A percentile compares a stretch with the other conserved stretches of the same genome.
Evolutionary conservation across 2,888 invertebrate genomes (phyloP).

Genomic region (Sepiola atlantica): DNA sequence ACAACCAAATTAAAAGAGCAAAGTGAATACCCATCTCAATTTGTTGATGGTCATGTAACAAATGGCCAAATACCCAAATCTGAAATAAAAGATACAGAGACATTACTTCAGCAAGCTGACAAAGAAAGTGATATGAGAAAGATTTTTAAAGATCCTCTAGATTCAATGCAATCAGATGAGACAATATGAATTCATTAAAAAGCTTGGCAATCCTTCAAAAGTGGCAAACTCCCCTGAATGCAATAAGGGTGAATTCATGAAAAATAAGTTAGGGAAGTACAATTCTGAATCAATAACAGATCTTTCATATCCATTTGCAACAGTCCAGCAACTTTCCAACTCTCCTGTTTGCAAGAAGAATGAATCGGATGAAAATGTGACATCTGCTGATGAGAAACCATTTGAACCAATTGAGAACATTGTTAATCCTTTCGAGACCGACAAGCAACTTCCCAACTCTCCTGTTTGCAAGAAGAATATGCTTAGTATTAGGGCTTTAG

Average conservation of each 20-base stretch:
- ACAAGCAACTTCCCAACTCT: background rate
- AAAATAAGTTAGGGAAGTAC: background rate
- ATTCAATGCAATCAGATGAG: background rate
- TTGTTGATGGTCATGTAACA: background rate
- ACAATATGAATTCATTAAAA: background rate
- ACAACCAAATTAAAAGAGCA: background rate
- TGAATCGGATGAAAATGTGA: background rate
- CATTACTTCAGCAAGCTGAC: background rate
- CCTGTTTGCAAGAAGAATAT: background rate
- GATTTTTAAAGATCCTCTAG: background rate
- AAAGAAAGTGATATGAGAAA: background rate
- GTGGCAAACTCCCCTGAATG: background rate
- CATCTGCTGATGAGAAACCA: too few relatives aligned
- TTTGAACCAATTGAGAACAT: too few relatives aligned
- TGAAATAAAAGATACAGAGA: background rate
- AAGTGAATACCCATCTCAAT: background rate
- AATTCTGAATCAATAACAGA: background rate
- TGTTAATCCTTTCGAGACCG: background rate
- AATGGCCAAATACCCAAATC: background rate
- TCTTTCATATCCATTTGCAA: fast-evolving
- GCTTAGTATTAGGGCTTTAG: too few relatives aligned
- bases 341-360: background rate
- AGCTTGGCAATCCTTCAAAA: background rate
- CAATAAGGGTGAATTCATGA: background rate
- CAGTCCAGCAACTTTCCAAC: too few relatives aligned